phyloP scores from a whole-genome alignment of 1,140 invertebrate genomes.

The Drosophila aff. region DNA sequence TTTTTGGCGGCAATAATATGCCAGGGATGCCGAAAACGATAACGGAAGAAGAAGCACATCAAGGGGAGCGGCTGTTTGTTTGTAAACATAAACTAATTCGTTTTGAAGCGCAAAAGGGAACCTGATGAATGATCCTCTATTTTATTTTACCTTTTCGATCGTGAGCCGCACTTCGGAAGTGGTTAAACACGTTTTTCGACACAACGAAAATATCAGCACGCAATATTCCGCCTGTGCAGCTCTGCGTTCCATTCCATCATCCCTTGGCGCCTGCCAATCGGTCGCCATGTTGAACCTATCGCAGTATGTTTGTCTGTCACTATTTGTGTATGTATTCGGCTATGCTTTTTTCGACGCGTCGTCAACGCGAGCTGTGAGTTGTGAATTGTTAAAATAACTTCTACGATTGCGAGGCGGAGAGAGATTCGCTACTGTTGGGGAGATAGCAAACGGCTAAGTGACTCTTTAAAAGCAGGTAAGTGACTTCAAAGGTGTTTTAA shows the following conservation, averaged over 20 bases:
- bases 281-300: slow-evolving; percentile 68
- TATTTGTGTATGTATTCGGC: slow-evolving; percentile 56
- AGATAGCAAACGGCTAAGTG: background rate
- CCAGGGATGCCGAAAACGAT: slow-evolving; percentile 26
- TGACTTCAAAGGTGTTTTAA: background rate
- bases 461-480: slow-evolving; percentile 10
- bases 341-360: slow-evolving; percentile 59
- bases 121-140: background rate
- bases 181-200: background rate
- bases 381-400: slow-evolving; percentile 31
- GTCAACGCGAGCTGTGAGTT: slow-evolving; percentile 39
- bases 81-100: background rate
- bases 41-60: background rate
- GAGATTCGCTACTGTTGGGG: background rate
- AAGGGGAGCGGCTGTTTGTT: background rate
- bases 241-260: slow-evolving; percentile 65
- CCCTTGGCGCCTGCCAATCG: slow-evolving; percentile 62
- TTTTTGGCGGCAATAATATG: slow-evolving; percentile 7
- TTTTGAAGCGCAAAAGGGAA: background rate
- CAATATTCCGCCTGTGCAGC: slow-evolving; percentile 34
- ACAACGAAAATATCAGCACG: slow-evolving; percentile 18
- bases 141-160: background rate
- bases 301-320: slow-evolving; percentile 46
- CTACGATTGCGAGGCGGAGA: background rate
- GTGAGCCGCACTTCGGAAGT: background rate